Evolutionary conservation across 2,797 vertebrate genomes (phyloP), one percentile per base, ranked within the genome.

Genomic region (Thaleichthys pacificus): DNA sequence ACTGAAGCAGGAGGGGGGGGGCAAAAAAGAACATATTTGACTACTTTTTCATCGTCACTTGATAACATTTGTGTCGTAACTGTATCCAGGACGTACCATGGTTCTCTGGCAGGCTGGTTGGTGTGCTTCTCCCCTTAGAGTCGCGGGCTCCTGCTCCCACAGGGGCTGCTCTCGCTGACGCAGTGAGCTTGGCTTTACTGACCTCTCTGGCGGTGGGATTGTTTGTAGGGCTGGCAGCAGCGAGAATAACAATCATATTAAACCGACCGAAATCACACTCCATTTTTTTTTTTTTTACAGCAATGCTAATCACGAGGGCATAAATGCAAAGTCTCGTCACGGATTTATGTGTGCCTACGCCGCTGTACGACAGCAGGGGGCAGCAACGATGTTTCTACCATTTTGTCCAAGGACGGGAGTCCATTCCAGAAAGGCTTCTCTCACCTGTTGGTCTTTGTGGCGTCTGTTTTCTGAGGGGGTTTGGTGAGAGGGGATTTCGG

Each of bases 51-150:
- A 5, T 6, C 42, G 17, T 15, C 15, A 7, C 73, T 1, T 5
- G 2, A 65, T 24, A 42, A 17, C 30, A 42, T 64, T 64, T 42
- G 8, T 64, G n/a, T 64, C 35, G 30, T 8, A 61, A 56, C 15
- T n/a, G 3, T 47, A 6, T n/a, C 51, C 51, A 19, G 4, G 14
- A 72, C 89, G 91, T 92, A 99, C 97, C 95, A 78, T 91, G 92
- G 77, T 78, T 93, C 77, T 96, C 94, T 58, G 83, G 74, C 80
- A 87, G 78, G 77, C 30, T 78, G 38, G 82, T 88, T 47, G 92
- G 70, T 26, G 91, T 80, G 73, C 80, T 92, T 89, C 91, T 95
- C 79, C 89, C 90, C 75, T 93, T 96, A 66, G 86, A 84, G 63
- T 95, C 95, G 85, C 85, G 75, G 71, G 86, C 73, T 79, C 68